A percentile compares a stretch with the other conserved stretches of the same genome.
Conservation (phyloP, 2,888 invertebrate genomes). For the Dynastes tityus region DNA sequence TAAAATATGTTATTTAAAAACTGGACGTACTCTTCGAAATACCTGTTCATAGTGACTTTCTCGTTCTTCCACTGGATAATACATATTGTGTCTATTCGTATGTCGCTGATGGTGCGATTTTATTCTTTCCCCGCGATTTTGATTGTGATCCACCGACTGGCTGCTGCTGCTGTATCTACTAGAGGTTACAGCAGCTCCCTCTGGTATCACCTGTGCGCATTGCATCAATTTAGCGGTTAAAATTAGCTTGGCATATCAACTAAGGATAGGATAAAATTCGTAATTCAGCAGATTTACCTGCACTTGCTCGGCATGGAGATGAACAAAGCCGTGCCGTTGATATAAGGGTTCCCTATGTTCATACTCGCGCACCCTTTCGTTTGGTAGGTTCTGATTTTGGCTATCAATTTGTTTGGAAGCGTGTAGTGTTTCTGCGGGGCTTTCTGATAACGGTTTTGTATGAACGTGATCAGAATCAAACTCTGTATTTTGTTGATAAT, state of each 20-base stretch:
- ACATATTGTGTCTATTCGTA: constrained; percentile 74
- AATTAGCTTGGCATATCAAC: no score
- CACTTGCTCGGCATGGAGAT: constrained; percentile 69
- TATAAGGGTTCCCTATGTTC: constrained; percentile 64
- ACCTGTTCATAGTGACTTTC: constrained; percentile 71
- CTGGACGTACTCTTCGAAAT: constrained; percentile 65
- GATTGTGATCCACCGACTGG: constrained; percentile 60
- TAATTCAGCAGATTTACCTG: constrained; percentile 59
- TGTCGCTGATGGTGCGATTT: constrained; percentile 72
- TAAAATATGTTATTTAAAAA: constrained; percentile 40
- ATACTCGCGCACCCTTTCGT: constrained; percentile 52
- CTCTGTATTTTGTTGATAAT: constrained; percentile 65
- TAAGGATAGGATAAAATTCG: not conserved
- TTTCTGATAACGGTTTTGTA: constrained; percentile 46
- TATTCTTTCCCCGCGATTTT: constrained; percentile 61
- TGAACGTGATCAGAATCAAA: constrained; percentile 67
- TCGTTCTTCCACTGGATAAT: constrained; percentile 74
- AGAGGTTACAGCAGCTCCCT: constrained; percentile 65
- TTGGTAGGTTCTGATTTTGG: constrained; percentile 26
- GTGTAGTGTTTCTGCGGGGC: constrained; percentile 16
- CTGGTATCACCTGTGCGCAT: constrained; percentile 65
- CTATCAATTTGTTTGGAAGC: constrained; percentile 67
- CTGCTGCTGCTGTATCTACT: constrained; percentile 64
- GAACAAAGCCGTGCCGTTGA: constrained; percentile 68
- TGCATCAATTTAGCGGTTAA: no score